phyloP scores from a whole-genome alignment of 1,140 invertebrate genomes.

The Pseudomyrmex flavicornis region DNA sequence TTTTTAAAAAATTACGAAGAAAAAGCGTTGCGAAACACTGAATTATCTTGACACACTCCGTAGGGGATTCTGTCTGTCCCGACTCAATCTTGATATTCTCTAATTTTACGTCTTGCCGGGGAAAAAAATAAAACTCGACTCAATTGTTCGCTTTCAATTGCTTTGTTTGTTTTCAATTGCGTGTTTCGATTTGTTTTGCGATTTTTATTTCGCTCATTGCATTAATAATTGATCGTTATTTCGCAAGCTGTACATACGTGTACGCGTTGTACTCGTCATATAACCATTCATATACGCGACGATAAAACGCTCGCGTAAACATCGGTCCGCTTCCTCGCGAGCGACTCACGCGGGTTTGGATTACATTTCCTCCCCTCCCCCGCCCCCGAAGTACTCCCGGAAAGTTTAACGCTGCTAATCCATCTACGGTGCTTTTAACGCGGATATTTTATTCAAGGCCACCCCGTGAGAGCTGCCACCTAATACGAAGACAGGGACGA shows the following conservation, averaged over 20 bases:
- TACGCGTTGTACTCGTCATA: not conserved
- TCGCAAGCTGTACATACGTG: not conserved
- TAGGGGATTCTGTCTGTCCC: no score
- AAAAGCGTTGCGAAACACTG: no score
- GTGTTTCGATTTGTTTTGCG: conserved; percentile 24
- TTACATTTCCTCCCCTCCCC: not conserved
- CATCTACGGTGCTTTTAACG: conserved; percentile 54
- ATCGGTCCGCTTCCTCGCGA: conserved; percentile 38
- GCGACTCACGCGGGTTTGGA: conserved; percentile 33
- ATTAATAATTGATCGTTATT: not conserved
- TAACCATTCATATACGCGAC: not conserved
- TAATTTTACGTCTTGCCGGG: no score
- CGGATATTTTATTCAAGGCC: conserved; percentile 67
- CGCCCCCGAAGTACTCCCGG: conserved; percentile 13
- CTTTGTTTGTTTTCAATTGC: not conserved
- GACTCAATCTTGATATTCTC: no score
- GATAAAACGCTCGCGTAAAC: conserved; percentile 39
- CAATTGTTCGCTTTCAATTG: no score
- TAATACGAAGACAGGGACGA: conserved; percentile 17
- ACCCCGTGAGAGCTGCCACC: not conserved
- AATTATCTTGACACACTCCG: no score
- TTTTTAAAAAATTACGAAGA: no score
- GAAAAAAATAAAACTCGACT: no score
- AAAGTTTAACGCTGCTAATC: conserved; percentile 58
- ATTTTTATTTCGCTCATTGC: not conserved